These are phyloP conservation scores for Phrixothrix hirtus DNA, from an alignment of 2,888 invertebrate species.

Conservation along the genomic window DNA sequence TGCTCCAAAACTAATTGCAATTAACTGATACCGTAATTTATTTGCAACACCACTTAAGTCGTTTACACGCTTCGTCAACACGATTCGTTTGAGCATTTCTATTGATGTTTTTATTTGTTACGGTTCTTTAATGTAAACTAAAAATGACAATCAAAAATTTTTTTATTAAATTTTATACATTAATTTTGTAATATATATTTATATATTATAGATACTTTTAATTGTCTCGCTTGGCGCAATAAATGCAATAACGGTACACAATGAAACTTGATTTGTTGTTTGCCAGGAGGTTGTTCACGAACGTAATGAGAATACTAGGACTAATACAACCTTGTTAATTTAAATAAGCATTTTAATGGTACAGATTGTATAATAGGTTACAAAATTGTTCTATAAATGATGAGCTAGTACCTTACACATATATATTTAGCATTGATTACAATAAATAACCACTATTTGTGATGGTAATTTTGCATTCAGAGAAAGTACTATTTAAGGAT, in stretches of 20 bases:
- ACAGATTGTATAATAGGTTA: slow-evolving; percentile 4
- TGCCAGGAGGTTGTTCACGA: slow-evolving; percentile 20
- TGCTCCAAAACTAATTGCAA: slow-evolving; percentile 42
- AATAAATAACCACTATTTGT: no score
- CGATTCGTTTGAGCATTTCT: slow-evolving; percentile 3
- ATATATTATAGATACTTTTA: slow-evolving; percentile 9
- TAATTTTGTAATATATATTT: slow-evolving; percentile 7
- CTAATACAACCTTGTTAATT: slow-evolving; percentile 13
- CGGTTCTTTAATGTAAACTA: slow-evolving; percentile 3
- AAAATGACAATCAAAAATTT: slow-evolving; percentile 4
- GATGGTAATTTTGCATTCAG: no score
- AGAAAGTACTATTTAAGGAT: no score
- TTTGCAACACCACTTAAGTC: slow-evolving; percentile 26
- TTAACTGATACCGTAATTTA: slow-evolving; percentile 40
- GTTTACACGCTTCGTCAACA: slow-evolving; percentile 19
- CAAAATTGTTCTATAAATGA: neutral
- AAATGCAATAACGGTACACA: slow-evolving; percentile 18
- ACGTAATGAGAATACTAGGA: slow-evolving; percentile 12
- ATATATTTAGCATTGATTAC: no score
- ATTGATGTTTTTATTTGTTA: neutral
- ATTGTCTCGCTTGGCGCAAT: slow-evolving; percentile 16
- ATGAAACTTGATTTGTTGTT: slow-evolving; percentile 21
- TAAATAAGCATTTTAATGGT: slow-evolving; percentile 16
- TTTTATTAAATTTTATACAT: slow-evolving; percentile 1
- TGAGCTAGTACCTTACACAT: no score